Percentiles rank a stretch among this genome's conserved stretches.
Evolutionary conservation across 2,113 vertebrate genomes (phyloP).

Genomic region (Rhadina sibilatrix): DNA sequence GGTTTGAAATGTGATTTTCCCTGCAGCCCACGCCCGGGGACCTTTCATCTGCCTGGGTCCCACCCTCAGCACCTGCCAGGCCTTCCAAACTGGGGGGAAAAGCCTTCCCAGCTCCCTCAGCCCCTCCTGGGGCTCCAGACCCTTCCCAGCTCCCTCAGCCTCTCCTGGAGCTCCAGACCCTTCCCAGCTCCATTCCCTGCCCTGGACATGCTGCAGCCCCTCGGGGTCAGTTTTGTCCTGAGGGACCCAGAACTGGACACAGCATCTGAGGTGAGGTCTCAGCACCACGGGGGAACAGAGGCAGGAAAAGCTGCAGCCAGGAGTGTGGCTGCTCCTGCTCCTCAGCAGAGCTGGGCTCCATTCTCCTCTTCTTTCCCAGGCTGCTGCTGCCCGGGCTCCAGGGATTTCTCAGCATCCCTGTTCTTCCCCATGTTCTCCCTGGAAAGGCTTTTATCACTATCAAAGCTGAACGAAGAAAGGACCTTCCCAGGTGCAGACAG

Average conservation of each 20-base stretch:
- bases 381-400: background rate
- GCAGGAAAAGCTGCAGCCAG: background rate
- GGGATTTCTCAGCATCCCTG: background rate
- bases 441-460: background rate
- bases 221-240: background rate
- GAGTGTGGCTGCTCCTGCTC: background rate
- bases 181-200: background rate
- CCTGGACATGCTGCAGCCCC: background rate
- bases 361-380: background rate
- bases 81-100: too few relatives aligned
- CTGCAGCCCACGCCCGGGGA: too few relatives aligned
- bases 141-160: background rate
- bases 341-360: background rate
- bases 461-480: background rate
- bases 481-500: background rate
- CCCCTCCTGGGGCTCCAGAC: background rate
- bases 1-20: too few relatives aligned
- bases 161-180: background rate
- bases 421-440: background rate
- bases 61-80: too few relatives aligned
- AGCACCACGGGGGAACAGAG: background rate
- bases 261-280: background rate
- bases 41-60: too few relatives aligned
- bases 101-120: background rate
- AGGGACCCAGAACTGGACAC: background rate